Evolutionary conservation across 1,140 invertebrate genomes (phyloP).

Genomic region (Homarus americanus): DNA sequence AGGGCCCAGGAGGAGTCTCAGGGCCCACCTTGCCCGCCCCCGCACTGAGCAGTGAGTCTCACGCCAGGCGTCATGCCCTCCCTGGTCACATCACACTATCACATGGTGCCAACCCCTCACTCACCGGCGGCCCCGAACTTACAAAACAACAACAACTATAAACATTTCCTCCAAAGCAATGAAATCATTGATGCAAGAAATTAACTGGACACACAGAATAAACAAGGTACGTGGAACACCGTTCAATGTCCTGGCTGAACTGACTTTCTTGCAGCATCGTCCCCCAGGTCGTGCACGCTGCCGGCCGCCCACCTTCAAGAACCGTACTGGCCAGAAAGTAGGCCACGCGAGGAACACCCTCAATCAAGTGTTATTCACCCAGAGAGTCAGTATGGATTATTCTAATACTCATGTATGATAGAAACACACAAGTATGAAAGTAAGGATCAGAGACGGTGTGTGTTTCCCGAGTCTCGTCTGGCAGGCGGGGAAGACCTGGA

Average conservation of each 20-base stretch:
- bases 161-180: constrained; percentile 33
- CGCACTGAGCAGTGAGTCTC: constrained; percentile 36
- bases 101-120: constrained; percentile 41
- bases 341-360: background rate
- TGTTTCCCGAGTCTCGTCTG: background rate
- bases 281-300: background rate
- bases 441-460: background rate
- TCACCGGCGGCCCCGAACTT: background rate
- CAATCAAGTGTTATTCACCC: no score
- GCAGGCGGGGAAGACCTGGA: background rate
- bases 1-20: constrained; percentile 9
- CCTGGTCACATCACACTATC: constrained; percentile 28
- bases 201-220: constrained; percentile 22
- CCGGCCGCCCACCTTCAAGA: background rate
- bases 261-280: constrained; percentile 33
- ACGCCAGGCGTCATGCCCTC: constrained; percentile 45
- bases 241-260: constrained; percentile 11
- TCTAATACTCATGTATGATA: background rate
- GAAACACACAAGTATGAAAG: background rate
- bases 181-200: constrained; percentile 53
- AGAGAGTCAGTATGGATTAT: background rate
- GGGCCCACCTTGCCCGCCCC: constrained; percentile 15
- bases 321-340: background rate
- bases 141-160: constrained; percentile 28
- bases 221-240: constrained; percentile 19